Conservation (phyloP, 2,797 vertebrate species). For the Pseudochirops cupreus region DNA sequence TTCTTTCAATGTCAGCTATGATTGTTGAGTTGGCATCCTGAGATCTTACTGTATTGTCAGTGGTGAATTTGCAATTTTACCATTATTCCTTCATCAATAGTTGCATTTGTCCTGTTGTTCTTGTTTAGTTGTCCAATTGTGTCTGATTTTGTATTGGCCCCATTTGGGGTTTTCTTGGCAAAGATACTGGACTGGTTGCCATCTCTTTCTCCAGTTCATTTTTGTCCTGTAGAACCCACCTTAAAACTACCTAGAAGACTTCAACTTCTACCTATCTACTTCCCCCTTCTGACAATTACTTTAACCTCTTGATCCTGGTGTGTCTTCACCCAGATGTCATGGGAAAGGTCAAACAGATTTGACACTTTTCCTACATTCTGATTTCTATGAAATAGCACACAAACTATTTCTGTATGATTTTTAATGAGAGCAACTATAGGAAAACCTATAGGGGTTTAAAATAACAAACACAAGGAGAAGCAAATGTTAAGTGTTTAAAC, state of each 20-base stretch:
- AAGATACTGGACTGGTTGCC: neutral
- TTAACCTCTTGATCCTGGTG: neutral
- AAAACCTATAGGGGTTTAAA: neutral
- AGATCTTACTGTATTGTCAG: neutral
- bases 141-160: neutral
- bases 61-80: neutral
- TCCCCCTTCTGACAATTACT: neutral
- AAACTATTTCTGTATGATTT: neutral
- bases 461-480: neutral
- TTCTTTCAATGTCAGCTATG: neutral
- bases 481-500: neutral
- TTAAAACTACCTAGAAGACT: neutral
- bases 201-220: neutral
- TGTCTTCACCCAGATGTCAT: neutral
- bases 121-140: too few species aligned
- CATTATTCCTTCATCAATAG: neutral
- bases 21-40: neutral
- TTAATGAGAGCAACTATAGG: neutral
- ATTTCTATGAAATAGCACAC: neutral
- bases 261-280: neutral
- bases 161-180: neutral
- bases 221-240: neutral
- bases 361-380: neutral
- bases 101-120: neutral
- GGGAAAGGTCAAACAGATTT: too few species aligned